These are phyloP conservation scores for Philopotamus ludificatus DNA, from an alignment of 1,140 invertebrate species.

Conservation along the genomic window DNA sequence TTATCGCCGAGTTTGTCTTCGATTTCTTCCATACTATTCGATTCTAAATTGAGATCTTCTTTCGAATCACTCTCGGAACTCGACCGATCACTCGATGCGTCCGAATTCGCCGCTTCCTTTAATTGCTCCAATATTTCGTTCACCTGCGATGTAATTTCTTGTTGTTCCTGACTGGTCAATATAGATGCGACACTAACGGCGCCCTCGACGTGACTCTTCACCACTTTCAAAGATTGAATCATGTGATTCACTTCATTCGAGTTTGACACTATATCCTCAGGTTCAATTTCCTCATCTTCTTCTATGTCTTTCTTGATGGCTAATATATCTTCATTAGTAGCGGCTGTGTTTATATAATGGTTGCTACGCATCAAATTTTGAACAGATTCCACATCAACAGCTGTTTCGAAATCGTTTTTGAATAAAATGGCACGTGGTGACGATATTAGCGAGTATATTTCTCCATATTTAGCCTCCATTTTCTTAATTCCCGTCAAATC, in stretches of 20 bases:
- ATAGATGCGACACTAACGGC: constrained; percentile 35
- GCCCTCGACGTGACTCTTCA: constrained; percentile 34
- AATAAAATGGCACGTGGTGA: constrained; percentile 50
- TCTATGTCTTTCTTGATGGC: constrained; percentile 25
- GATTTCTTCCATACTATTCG: constrained; percentile 42
- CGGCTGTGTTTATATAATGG: constrained; percentile 42
- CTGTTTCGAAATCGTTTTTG: constrained; percentile 49
- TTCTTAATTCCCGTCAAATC: constrained; percentile 47
- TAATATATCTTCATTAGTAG: constrained; percentile 33
- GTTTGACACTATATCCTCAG: constrained; percentile 37
- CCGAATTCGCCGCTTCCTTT: constrained; percentile 20
- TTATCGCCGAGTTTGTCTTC: constrained; percentile 45
- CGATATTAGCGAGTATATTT: constrained; percentile 49
- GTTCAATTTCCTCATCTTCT: constrained; percentile 31
- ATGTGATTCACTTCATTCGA: constrained; percentile 36
- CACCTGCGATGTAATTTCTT: constrained; percentile 36
- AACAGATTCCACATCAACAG: constrained; percentile 48
- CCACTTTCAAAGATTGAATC: constrained; percentile 37
- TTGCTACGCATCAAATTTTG: constrained; percentile 50
- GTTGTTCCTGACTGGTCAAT: constrained; percentile 36
- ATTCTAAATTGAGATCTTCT: constrained; percentile 37
- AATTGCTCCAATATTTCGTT: constrained; percentile 35
- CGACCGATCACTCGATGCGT: constrained; percentile 24
- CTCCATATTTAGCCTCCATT: constrained; percentile 50
- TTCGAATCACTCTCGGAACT: constrained; percentile 35